A percentile compares a stretch with the other conserved stretches of the same genome.
These are phyloP conservation scores for Microdon myrmicae DNA, from an alignment of 2,888 invertebrate genomes.

Conservation along the genomic window DNA sequence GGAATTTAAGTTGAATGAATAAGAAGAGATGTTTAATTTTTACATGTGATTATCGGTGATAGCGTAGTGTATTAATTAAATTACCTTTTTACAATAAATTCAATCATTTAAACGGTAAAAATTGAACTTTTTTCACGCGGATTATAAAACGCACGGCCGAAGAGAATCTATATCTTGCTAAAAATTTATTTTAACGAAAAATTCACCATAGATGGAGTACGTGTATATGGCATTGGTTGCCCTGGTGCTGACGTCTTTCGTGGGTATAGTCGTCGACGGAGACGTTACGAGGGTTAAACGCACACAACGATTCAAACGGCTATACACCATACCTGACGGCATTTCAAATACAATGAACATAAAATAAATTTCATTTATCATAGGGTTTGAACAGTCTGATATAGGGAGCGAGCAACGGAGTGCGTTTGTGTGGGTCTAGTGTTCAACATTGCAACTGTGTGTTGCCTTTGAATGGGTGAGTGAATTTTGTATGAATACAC, in stretches of 20 bases:
- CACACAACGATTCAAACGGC: too few relatives aligned
- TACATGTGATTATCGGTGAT: constrained; percentile 50
- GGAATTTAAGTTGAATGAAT: constrained; percentile 21
- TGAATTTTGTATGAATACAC: constrained; percentile 25
- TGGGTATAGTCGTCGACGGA: constrained; percentile 36
- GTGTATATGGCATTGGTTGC: constrained; percentile 50
- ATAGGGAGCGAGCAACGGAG: too few relatives aligned
- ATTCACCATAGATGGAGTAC: constrained; percentile 52
- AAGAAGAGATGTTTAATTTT: constrained; percentile 36
- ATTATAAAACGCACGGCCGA: constrained; percentile 60
- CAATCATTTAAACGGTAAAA: constrained; percentile 57
- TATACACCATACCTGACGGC: constrained; percentile 17
- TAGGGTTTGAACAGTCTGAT: not conserved
- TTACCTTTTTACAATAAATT: constrained; percentile 60
- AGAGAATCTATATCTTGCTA: constrained; percentile 59
- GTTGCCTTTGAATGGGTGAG: constrained; percentile 15
- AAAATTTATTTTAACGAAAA: constrained; percentile 56
- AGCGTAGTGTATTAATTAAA: constrained; percentile 52
- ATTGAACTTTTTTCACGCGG: constrained; percentile 59
- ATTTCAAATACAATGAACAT: constrained; percentile 20
- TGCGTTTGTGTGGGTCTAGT: not conserved
- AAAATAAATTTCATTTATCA: constrained; percentile 17
- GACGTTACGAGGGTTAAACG: constrained; percentile 9
- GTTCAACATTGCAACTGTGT: constrained; percentile 3
- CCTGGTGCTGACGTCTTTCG: constrained; percentile 52